Base-by-base conservation (phyloP, 2,113 vertebrate genomes). In the Apus apus region DNA sequence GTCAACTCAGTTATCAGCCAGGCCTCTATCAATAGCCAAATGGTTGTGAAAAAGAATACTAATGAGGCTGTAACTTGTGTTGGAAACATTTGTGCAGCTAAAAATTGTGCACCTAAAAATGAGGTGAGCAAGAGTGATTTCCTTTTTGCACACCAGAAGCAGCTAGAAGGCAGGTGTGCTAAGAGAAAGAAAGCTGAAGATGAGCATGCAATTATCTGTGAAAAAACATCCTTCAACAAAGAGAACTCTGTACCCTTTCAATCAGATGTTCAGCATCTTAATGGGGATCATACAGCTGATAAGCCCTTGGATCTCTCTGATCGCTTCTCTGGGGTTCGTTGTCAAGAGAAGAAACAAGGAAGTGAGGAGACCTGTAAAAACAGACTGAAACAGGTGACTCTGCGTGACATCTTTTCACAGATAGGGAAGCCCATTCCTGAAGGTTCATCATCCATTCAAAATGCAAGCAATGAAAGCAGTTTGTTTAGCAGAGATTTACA, bases 221-320 rank as follows among this genome's bases (percentile, higher is more conserved):
- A 97, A 67, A 97, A 96, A 38, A 48, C 97, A 23, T 97, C 96
- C 54, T 96, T 98, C 93, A 97, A 97, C 95, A 98, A 98, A 89
- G 98, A 98, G 96, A 98, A 97, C 86, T 94, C 97, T 57, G 56
- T 95, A 57, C 98, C 96, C 51, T 95, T 96, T 45, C 58, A 21
- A 15, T 70, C 56, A 16, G 72, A 80, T 9, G 43, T 38, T 96
- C 93, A 90, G 32, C 83, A 46, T 68, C 6, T 89, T 18, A 97
- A 95, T 34, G 97, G 97, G 80, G 98, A 98, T 7, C 96, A 94
- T 20, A 9, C 89, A 16, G 90, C 84, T 68, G 97, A 98, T 64
- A 98, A 98, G 73, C 98, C 97, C 61, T 91, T 97, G 87, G 98
- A 98, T 95, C 96, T 99, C 6, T 99, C 98, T 15, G 98, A 98